Conservation (phyloP, 2,888 invertebrate species). For the Pammene fasciana region DNA sequence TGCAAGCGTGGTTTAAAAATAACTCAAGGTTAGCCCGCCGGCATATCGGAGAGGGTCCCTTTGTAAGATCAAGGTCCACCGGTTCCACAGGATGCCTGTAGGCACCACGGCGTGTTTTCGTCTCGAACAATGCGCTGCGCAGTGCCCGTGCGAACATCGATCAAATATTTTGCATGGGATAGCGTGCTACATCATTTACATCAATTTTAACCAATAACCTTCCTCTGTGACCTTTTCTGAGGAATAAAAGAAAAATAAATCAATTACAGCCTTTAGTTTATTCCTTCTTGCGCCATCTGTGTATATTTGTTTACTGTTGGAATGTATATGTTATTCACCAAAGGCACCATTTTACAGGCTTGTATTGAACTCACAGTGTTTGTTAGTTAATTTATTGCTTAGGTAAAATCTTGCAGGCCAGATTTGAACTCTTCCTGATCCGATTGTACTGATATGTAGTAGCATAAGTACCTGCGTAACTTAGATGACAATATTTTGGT, state of each 20-base stretch:
- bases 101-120: constrained; percentile 45
- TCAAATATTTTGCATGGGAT: constrained; percentile 40
- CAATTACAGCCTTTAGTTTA: background rate
- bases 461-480: too few relatives aligned
- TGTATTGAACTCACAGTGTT: too few relatives aligned
- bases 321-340: too few relatives aligned
- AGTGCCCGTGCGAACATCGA: constrained; percentile 32
- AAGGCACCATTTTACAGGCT: too few relatives aligned
- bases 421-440: too few relatives aligned
- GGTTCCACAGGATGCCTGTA: constrained; percentile 74
- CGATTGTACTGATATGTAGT: too few relatives aligned
- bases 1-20: constrained; percentile 79
- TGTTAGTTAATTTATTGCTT: too few relatives aligned
- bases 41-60: constrained; percentile 72
- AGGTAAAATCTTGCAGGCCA: too few relatives aligned
- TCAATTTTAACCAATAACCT: constrained; percentile 32
- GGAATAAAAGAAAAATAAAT: background rate
- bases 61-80: constrained; percentile 80
- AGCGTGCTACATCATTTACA: constrained; percentile 29
- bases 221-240: constrained; percentile 22
- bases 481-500: too few relatives aligned
- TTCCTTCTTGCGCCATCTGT: too few relatives aligned
- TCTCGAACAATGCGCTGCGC: constrained; percentile 31
- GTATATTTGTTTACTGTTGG: too few relatives aligned
- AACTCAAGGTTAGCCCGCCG: constrained; percentile 78